phyloP scores from a whole-genome alignment of 2,888 invertebrate genomes.

The Cryptus viduatorius region DNA sequence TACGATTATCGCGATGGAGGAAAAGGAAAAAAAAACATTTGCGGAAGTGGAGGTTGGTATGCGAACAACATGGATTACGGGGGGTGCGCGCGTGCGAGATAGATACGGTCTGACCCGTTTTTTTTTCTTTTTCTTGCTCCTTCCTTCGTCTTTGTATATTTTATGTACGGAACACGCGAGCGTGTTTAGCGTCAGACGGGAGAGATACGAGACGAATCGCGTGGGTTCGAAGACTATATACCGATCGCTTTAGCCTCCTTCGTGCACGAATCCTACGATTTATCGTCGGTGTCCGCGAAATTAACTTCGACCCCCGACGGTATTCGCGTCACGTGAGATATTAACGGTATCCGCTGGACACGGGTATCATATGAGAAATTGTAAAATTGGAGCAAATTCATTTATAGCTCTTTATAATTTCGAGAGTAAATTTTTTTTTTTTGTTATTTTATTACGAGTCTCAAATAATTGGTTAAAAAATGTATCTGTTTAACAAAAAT shows the following conservation, averaged over 20 bases:
- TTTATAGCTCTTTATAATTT: not conserved
- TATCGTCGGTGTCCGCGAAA: constrained; percentile 37
- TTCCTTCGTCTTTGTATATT: constrained; percentile 8
- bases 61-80: not conserved
- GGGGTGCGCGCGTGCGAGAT: constrained; percentile 24
- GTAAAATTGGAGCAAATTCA: not conserved
- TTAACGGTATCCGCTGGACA: constrained; percentile 2
- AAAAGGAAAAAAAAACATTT: not conserved
- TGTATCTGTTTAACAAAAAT: too few species aligned
- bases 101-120: constrained; percentile 47
- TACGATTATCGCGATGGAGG: constrained; percentile 4
- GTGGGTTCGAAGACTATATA: constrained; percentile 1
- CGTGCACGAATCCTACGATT: constrained; percentile 56
- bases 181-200: constrained; percentile 33
- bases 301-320: constrained; percentile 21
- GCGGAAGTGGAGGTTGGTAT: constrained; percentile 56
- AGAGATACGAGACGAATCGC: constrained; percentile 10
- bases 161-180: constrained; percentile 62
- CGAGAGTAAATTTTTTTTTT: not conserved
- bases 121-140: constrained; percentile 24
- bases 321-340: constrained; percentile 25
- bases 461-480: too few species aligned
- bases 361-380: not conserved
- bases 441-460: too few species aligned
- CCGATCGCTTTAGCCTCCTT: constrained; percentile 17